These are phyloP conservation scores for Scaptomyza pallida DNA, from an alignment of 1,140 invertebrate genomes.

Conservation along the genomic window DNA sequence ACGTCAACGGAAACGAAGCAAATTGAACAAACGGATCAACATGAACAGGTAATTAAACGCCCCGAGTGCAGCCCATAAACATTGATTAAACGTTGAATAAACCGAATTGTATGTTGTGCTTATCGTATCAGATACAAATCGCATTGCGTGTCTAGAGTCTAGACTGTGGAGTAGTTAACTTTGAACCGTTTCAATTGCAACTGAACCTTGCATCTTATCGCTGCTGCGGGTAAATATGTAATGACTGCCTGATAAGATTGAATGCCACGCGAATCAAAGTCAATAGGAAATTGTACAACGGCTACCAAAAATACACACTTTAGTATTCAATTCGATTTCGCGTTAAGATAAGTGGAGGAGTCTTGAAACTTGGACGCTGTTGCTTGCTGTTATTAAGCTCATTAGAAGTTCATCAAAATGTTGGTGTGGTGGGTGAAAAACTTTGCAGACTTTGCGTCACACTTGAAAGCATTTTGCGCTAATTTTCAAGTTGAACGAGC, in stretches of 20 bases:
- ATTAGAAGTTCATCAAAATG: constrained; percentile 73
- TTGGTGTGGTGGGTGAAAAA: constrained; percentile 25
- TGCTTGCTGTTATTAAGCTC: constrained; percentile 60
- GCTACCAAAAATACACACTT: not conserved
- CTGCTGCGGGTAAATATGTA: constrained; percentile 5
- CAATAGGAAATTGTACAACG: constrained; percentile 40
- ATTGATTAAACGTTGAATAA: constrained; percentile 37
- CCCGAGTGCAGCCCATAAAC: constrained; percentile 32
- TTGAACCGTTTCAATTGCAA: constrained; percentile 38
- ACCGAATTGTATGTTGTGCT: constrained; percentile 6
- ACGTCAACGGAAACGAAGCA: constrained; percentile 16
- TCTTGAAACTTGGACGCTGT: constrained; percentile 32
- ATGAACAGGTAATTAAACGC: constrained; percentile 59
- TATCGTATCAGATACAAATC: constrained; percentile 21
- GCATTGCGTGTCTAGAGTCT: constrained; percentile 6
- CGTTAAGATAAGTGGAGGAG: constrained; percentile 38
- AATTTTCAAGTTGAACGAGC: constrained; percentile 67
- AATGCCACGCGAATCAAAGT: constrained; percentile 55
- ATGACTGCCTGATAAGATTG: constrained; percentile 62
- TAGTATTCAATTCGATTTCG: constrained; percentile 24
- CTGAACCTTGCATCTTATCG: constrained; percentile 44
- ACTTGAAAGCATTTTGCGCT: constrained; percentile 62
- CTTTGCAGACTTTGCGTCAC: constrained; percentile 53
- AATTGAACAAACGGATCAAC: constrained; percentile 31
- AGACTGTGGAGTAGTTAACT: constrained; percentile 21